Base-by-base conservation (phyloP, 2,888 invertebrate genomes). In the Atherix ibis region DNA sequence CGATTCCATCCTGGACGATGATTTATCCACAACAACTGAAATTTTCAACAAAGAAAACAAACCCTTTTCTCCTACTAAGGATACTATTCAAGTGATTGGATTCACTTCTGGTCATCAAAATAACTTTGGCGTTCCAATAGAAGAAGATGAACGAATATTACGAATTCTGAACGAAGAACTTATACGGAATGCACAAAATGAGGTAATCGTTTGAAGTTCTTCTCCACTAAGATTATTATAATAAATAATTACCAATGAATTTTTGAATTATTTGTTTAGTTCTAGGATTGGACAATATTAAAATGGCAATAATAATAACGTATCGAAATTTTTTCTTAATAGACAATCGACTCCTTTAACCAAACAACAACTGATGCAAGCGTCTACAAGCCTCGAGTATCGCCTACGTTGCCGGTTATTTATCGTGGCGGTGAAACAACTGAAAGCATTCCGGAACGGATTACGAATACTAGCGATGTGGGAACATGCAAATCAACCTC, bases 51-150 rank as follows among this genome's bases (percentile, higher is more conserved):
- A 33, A 12, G 34, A 32, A 9, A 37, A 26, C 27, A 35, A 18
- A 15, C 10, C 14, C 5, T 5, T 28, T n/a, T 15, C 27, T 22
- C 38, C 37, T 10, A 37, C 34, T 6, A 43, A 44, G n/a, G 47
- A 44, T 18, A 40, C 39, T 8, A 18, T 45, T 4, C 40, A 45
- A 28, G 31, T 39, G 10, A 40, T 58, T 28, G 49, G 51, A 9
- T 71, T 72, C 44, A 71, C 71, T 4, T 71, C 72, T 27, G 71
- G 71, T 26, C 72, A 72, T 53, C 72, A 72, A 37, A 72, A 72
- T 40, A 61, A 68, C 39, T 72, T 73, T 43, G 72, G 71, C 35
- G 63, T 72, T 39, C 69, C 71, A 34, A 67, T 72, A 30, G 72
- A 72, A 47, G 71, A 72, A 39, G 70, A 71, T 36, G 67, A 65